Base-by-base conservation (phyloP, 2,113 vertebrate species). In the Petaurus breviceps region DNA sequence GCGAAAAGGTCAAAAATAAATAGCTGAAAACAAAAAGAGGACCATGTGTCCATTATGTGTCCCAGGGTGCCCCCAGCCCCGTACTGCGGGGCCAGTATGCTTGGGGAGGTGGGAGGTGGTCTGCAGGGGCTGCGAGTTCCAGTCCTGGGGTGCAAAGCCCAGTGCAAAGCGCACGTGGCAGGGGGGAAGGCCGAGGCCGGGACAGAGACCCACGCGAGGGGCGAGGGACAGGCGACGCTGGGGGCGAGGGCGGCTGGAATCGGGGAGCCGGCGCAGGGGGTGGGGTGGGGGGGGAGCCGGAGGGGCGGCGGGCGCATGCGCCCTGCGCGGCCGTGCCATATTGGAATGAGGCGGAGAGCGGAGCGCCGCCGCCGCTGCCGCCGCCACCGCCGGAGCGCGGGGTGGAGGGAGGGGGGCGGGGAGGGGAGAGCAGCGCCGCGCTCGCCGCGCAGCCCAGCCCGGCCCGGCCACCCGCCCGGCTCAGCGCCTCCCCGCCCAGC, bases 271-370 rank as follows among this genome's bases (percentile, higher is more conserved):
- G 96, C 97, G 97, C 96, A 54, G 97, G 96, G 98, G 96, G 97
- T 95, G 96, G 98, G 93, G 98, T 52, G 93, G 96, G 95, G 93
- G 95, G 93, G 47, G 90, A 47, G 37, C 52, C 26, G 46, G 93
- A 90, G 97, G 89, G 98, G 98, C 99, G 98, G 98, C 96, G 99
- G 98, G 98, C 99, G 99, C 99, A 99, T 99, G 98, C 98, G 98
- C 98, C 96, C 96, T 46, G 97, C 98, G 97, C 97, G 91, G 98
- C 99, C 98, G 99, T 99, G 99, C 99, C 99, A 99, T 99, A 99
- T 99, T 99, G 99, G 99, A 99, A 99, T 98, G 99, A 99, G 99
- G 99, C 99, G 99, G 99, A 99, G 99, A 98, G 98, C 98, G 98
- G 99, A 98, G 98, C 98, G 98, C 97, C 96, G 97, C 98, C 96